Conservation (phyloP, 2,113 vertebrate genomes). For the Psilopogon haemacephalus region DNA sequence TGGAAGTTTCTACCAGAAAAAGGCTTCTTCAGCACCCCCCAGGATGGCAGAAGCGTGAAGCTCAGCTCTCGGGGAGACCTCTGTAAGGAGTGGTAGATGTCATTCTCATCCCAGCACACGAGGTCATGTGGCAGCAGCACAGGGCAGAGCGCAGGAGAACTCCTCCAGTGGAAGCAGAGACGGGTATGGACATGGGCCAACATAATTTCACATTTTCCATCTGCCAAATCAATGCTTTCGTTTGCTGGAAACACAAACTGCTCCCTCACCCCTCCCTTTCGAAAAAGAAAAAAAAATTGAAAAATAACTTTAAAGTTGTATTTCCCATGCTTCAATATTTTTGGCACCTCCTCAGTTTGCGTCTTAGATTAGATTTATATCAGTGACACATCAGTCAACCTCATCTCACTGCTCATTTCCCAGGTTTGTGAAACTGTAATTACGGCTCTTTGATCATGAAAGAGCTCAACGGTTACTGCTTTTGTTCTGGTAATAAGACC, state of each 20-base stretch:
- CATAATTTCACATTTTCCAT: not conserved
- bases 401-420: not conserved
- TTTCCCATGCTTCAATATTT: not conserved
- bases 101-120: fast-evolving
- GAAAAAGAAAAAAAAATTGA: not conserved
- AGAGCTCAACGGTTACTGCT: not conserved
- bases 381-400: not conserved
- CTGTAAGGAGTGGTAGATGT: fast-evolving
- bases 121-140: not conserved
- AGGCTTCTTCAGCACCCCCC: not conserved
- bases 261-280: fast-evolving
- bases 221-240: not conserved
- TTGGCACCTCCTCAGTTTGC: not conserved
- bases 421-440: conserved; percentile 25
- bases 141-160: not conserved
- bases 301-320: not conserved
- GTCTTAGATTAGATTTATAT: not conserved
- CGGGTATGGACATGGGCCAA: not conserved
- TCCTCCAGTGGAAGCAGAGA: not conserved
- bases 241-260: conserved; percentile 6
- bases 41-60: not conserved
- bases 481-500: conserved; percentile 7
- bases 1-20: not conserved
- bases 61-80: not conserved
- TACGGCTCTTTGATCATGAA: not conserved